These are phyloP conservation scores for Andrena cerasifolii DNA, from an alignment of 1,140 invertebrate genomes.

Conservation along the genomic window DNA sequence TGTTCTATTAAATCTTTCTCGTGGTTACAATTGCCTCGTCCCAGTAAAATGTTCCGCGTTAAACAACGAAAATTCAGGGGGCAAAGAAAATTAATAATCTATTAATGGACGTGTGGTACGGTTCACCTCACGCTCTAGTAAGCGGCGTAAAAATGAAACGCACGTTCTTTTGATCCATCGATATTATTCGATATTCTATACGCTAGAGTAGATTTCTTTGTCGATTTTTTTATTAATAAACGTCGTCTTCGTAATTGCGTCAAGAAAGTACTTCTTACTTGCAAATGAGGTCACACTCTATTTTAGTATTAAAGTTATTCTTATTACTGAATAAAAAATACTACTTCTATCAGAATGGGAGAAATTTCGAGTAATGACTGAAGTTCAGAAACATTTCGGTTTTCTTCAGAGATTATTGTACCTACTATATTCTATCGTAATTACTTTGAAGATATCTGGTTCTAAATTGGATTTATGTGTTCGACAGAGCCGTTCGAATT, in stretches of 20 bases:
- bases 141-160: slow-evolving; percentile 23
- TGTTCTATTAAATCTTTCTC: too few species aligned
- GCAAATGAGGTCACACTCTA: background rate
- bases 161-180: slow-evolving; percentile 1
- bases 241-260: background rate
- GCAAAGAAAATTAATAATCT: slow-evolving; percentile 7
- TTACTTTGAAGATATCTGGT: too few species aligned
- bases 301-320: background rate
- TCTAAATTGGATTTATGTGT: too few species aligned
- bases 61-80: too few species aligned
- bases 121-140: slow-evolving; percentile 17
- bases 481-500: too few species aligned
- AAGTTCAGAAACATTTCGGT: too few species aligned
- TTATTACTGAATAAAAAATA: too few species aligned
- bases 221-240: slow-evolving; percentile 13
- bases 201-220: slow-evolving; percentile 11
- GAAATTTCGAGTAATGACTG: too few species aligned
- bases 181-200: slow-evolving; percentile 32
- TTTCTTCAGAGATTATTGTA: too few species aligned
- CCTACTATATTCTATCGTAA: background rate
- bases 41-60: too few species aligned
- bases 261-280: background rate
- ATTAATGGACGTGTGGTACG: slow-evolving; percentile 27
- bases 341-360: too few species aligned
- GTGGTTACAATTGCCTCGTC: too few species aligned